Base-by-base conservation (phyloP, 2,113 vertebrate species). In the Callospermophilus lateralis region DNA sequence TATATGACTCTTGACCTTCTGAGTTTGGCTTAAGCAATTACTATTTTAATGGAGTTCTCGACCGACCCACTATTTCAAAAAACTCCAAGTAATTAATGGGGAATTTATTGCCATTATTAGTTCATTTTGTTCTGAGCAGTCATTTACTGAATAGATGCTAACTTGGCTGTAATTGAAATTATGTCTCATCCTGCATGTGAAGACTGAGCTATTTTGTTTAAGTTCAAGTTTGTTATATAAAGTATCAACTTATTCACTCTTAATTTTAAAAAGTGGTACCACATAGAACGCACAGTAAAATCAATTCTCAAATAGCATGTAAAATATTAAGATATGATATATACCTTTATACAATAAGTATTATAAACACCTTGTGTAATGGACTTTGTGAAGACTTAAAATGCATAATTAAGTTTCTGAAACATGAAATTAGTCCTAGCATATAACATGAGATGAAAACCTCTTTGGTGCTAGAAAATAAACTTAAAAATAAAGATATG, bases 311-410 rank as follows among this genome's bases (percentile, higher is more conserved):
- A 96, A 12, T 80, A 81, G 76, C 58, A 61, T 91, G 95, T 93
- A 68, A 94, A 93, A 91, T 93, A 90, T 7, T 45, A 77, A 79
- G 17, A 87, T 91, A 86, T 42, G 17, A 95, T 80, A 8, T 92
- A 63, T 86, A 30, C 77, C 34, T 96, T 90, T 55, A 91, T 8
- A 45, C 22, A 63, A 28, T 58, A 76, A 77, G 39, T 80, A 76
- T 88, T 89, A 30, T 83, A 93, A 93, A 94, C 16, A 97, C 53
- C 19, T 73, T 55, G 9, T 73, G 92, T 95, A 93, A 93, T 93
- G 30, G 42, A 70, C 83, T 95, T 96, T 93, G 80, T 92, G 26
- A 83, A 89, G 37, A 11, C 78, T 94, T 70, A 74, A 42, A 61
- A 84, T 89, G 8, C 42, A 6, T 70, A 93, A 93, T 93, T 89